A percentile compares a stretch with the other conserved stretches of the same genome.
phyloP scores from a whole-genome alignment of 2,797 vertebrate genomes.

The Botia almorhae region DNA sequence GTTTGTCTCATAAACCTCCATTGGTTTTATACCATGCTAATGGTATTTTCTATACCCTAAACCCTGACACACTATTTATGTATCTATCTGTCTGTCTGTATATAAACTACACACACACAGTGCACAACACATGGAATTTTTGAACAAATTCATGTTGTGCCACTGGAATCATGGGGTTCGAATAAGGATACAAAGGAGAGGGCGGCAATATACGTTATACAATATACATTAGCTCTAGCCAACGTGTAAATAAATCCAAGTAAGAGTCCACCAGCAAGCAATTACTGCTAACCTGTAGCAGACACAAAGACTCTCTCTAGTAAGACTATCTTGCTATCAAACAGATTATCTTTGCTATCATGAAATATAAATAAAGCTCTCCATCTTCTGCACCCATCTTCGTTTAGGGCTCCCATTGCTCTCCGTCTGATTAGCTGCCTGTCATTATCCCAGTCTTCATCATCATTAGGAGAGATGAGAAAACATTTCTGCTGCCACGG shows the following conservation, averaged over 20 bases:
- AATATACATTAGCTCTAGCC: not conserved
- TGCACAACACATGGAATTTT: too few relatives aligned
- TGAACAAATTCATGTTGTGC: not conserved
- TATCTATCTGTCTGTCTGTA: too few relatives aligned
- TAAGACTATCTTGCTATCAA: constrained; percentile 10
- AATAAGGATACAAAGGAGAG: not conserved
- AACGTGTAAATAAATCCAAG: constrained; percentile 11
- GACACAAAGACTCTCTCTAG: constrained; percentile 8
- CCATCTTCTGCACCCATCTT: constrained; percentile 51
- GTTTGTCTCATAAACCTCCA: too few relatives aligned
- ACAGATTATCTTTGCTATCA: constrained; percentile 14
- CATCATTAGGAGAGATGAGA: constrained; percentile 58
- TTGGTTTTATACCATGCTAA: too few relatives aligned
- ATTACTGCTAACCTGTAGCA: not conserved
- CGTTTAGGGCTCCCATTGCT: constrained; percentile 29
- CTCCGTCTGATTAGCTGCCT: constrained; percentile 42
- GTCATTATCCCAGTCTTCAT: constrained; percentile 59
- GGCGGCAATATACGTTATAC: not conserved
- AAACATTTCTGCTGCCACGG: constrained; percentile 46
- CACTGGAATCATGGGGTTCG: not conserved
- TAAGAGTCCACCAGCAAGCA: not conserved
- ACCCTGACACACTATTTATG: too few relatives aligned
- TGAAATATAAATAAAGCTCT: constrained; percentile 62
- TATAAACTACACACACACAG: too few relatives aligned
- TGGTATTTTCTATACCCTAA: too few relatives aligned